phyloP scores from a whole-genome alignment of 1,140 invertebrate species.

The Bombus ignitus region DNA sequence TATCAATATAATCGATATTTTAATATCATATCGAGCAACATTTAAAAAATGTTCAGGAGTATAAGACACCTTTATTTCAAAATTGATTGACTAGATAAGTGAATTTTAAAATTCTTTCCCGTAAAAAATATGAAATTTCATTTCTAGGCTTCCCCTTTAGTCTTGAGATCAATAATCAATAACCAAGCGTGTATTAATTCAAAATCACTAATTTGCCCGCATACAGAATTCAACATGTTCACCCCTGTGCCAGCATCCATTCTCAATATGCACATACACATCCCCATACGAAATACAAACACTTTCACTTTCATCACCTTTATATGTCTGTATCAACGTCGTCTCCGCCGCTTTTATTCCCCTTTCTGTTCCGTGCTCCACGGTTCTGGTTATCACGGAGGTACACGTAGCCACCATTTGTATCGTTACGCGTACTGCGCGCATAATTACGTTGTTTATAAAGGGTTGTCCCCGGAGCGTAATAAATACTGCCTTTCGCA shows the following conservation, averaged over 20 bases:
- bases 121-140: too few relatives aligned
- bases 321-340: background rate
- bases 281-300: background rate
- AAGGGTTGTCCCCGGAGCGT: conserved; percentile 21
- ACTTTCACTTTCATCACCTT: conserved; percentile 19
- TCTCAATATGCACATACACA: background rate
- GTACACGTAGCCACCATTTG: conserved; percentile 12
- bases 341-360: background rate
- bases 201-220: too few relatives aligned
- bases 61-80: too few relatives aligned
- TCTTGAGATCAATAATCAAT: background rate
- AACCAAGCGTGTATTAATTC: background rate
- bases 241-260: background rate
- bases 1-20: too few relatives aligned
- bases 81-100: too few relatives aligned
- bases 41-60: too few relatives aligned
- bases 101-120: too few relatives aligned
- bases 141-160: too few relatives aligned
- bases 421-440: conserved; percentile 9
- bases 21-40: too few relatives aligned
- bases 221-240: too few relatives aligned
- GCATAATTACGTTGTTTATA: conserved; percentile 25
- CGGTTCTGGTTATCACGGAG: background rate
- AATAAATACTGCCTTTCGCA: conserved; percentile 13
- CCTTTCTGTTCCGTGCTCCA: background rate